Base-by-base conservation (phyloP, 2,888 invertebrate species). In the Gortyna flavago region DNA sequence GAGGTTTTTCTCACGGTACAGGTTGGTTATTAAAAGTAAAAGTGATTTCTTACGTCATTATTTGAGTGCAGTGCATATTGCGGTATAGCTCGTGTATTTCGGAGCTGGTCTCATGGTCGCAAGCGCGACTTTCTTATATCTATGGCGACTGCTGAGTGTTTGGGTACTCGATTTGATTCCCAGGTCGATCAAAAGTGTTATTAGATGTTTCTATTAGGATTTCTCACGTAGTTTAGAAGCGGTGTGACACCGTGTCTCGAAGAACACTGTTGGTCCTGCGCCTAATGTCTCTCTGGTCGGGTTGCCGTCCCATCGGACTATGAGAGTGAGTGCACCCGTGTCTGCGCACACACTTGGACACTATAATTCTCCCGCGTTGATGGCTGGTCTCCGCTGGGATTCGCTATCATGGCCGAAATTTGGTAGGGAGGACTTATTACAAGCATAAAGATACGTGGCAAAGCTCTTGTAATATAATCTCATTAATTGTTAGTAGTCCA, bases 1-100 rank as follows among this genome's bases (percentile, higher is more conserved):
- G 41, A 8, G 16, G 25, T 0, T 68, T 54, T 79, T 79, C 84
- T 29, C 80, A 84, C 72, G 64, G 38, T 48, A 2, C 25, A 65
- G 21, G 35, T 57, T 51, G 38, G 16, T 21, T 74, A 8, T 54
- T 13, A 51, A 29, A 79, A 81, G 32, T 81, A 54, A 80, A 59
- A 77, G 41, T 13, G 13, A 25, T 67, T 21, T 29, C 13, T 18
- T 41, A 18, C 8, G 1, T 5, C 0, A 2, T n/a, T 16, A n/a
- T 1, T 44, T 5, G 13, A 13, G 44, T 29, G 29, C 41, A 11
- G 8, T n/a, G 29, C 18, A 18, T 32, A 32, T 32, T 61, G 21
- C 32, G 18, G 21, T 3, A 32, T 18, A 32, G 32, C 8, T 61
- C 18, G 61, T 8, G 4, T 13, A 18, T 61, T 61, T 32, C 18